phyloP scores from a whole-genome alignment of 2,888 invertebrate species.

The Toxonevra muliebris region DNA sequence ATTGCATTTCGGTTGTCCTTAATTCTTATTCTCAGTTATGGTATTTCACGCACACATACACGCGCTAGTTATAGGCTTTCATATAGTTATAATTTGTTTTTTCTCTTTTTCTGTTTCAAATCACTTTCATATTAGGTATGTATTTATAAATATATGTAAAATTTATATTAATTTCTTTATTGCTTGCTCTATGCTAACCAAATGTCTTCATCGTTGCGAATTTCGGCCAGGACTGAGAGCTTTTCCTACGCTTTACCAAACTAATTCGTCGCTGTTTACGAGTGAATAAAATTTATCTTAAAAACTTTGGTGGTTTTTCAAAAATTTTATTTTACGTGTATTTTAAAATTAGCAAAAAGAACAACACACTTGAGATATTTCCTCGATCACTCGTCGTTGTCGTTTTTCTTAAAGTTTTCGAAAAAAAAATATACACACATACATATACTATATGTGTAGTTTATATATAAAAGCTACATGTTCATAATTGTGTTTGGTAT shows the following conservation, averaged over 20 bases:
- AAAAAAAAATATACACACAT: constrained; percentile 8
- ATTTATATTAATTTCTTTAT: no score
- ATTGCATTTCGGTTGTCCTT: no score
- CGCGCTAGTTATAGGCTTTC: no score
- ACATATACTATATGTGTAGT: constrained; percentile 17
- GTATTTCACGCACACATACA: no score
- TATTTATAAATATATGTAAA: no score
- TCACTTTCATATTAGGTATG: no score
- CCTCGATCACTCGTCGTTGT: constrained; percentile 10
- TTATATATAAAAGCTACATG: constrained; percentile 25
- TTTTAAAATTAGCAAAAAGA: constrained; percentile 54
- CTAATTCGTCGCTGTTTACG: background rate
- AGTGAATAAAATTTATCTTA: no score
- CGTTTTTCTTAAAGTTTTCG: background rate
- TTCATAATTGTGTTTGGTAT: constrained; percentile 36
- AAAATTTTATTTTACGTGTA: constrained; percentile 24
- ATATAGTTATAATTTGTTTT: no score
- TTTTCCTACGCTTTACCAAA: constrained; percentile 39
- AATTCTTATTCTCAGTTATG: no score
- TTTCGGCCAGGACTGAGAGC: constrained; percentile 64
- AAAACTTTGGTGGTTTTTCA: constrained; percentile 23
- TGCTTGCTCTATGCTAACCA: constrained; percentile 8
- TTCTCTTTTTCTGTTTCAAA: no score
- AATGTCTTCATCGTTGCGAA: constrained; percentile 61
- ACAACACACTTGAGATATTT: constrained; percentile 32